A percentile compares a stretch with the other conserved stretches of the same genome.
Evolutionary conservation across 2,888 invertebrate species (phyloP).

Genomic region (Pollenia labialis): DNA sequence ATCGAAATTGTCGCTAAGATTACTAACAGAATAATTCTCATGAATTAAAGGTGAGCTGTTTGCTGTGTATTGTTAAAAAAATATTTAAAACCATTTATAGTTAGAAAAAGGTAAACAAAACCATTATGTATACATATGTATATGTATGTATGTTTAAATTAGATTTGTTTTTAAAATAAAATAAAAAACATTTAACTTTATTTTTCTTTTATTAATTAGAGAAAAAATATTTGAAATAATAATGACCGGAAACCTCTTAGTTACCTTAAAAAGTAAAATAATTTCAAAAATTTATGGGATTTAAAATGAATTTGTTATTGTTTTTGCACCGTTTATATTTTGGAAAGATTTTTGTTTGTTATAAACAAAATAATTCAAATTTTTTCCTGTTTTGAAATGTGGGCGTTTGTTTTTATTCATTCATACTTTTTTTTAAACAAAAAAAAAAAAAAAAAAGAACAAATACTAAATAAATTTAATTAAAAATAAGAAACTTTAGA

Average conservation of each 20-base stretch:
- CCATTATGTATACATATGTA: no score
- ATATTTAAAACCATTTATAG: conserved; percentile 35
- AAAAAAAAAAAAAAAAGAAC: no score
- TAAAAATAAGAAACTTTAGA: no score
- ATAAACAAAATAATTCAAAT: neutral
- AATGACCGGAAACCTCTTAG: conserved; percentile 48
- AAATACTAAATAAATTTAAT: no score
- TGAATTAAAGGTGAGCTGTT: conserved; percentile 53
- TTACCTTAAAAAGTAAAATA: conserved; percentile 46
- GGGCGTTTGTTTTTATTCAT: no score
- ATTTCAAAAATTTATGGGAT: conserved; percentile 34
- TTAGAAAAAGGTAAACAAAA: conserved; percentile 44
- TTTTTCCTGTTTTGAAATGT: no score
- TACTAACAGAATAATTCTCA: conserved; percentile 43
- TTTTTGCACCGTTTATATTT: neutral
- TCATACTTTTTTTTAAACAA: no score
- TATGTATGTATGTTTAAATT: conserved; percentile 9
- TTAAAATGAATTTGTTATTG: neutral
- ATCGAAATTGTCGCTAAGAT: conserved; percentile 24
- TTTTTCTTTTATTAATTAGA: neutral
- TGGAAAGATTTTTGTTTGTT: conserved; percentile 6
- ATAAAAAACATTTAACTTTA: conserved; percentile 3
- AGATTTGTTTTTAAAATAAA: neutral
- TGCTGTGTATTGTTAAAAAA: conserved; percentile 42
- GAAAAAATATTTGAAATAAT: neutral